Percentiles rank a stretch among this genome's conserved stretches.
Conservation (phyloP, 2,888 invertebrate genomes). For the Acleris literana region DNA sequence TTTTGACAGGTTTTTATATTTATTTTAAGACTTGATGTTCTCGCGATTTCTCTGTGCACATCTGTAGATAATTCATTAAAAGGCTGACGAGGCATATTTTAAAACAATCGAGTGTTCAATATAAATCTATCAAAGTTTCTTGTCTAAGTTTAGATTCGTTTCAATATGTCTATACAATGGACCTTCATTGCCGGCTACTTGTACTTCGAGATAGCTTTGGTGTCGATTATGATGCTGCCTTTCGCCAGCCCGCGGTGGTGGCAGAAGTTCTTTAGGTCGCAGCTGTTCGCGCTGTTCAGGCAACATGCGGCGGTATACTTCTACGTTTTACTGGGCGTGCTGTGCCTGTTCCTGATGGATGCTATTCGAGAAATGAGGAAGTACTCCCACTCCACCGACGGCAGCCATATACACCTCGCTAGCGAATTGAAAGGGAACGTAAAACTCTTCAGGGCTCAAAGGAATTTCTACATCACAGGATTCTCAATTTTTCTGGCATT, state of each 20-base stretch:
- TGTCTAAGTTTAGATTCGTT: background rate
- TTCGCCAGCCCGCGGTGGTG: constrained; percentile 90
- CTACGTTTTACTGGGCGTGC: constrained; percentile 81
- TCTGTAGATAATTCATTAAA: too few relatives aligned
- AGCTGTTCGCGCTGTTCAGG: constrained; percentile 85
- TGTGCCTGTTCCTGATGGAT: constrained; percentile 87
- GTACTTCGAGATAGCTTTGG: constrained; percentile 87
- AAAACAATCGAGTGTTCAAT: too few relatives aligned
- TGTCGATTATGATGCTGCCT: constrained; percentile 86
- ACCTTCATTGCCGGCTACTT: constrained; percentile 89
- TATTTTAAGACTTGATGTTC: too few relatives aligned
- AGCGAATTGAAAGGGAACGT: constrained; percentile 87
- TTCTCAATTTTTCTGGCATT: constrained; percentile 89
- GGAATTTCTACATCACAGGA: constrained; percentile 91
- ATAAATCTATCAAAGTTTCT: too few relatives aligned
- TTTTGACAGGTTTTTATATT: too few relatives aligned
- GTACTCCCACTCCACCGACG: constrained; percentile 81
- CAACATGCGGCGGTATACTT: constrained; percentile 87
- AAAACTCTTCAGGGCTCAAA: constrained; percentile 89
- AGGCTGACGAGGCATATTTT: too few relatives aligned
- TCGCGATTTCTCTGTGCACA: too few relatives aligned
- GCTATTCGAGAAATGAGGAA: constrained; percentile 89
- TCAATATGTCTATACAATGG: constrained; percentile 90
- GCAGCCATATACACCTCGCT: constrained; percentile 74
- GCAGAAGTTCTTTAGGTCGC: constrained; percentile 89